Evolutionary conservation across 2,888 invertebrate species (phyloP), one percentile per base, ranked within the genome.

Genomic region (Eustalomyia histrio): DNA sequence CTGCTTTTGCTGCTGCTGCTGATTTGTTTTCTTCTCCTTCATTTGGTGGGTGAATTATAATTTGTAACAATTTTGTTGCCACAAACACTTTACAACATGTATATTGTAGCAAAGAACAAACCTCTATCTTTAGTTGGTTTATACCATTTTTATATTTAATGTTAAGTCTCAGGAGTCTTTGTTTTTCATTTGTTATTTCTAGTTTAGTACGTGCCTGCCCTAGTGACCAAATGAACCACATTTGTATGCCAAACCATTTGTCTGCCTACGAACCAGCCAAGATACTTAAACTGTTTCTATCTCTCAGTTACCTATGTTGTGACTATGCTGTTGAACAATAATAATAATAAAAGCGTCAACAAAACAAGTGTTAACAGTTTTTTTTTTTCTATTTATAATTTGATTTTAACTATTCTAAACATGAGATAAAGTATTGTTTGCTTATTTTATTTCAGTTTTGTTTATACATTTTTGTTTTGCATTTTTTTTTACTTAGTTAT

Each of bases 181-280:
- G 9, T 6, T 65, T 18, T 43, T 55, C 63, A 58, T 64, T 60
- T 78, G 50, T 50, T 17, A 24, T 76, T 81, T 78, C 81, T 81
- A 75, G 81, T 80, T 76, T 80, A 80, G 80, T 81, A 81, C 81
- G 81, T 81, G 81, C 81, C 81, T 85, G 83, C 79, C 83, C 85
- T 81, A 85, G 83, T 85, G 84, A 85, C 85, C 85, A 85, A 82
- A 82, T 85, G 85, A 85, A 85, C 85, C 83, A 85, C 75, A 83
- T 84, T 84, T 79, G 75, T 80, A 81, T 81, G 78, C 81, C 78
- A 81, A 76, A 81, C 65, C 78, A 81, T 71, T 78, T 81, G 78
- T 61, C 78, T 81, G 81, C 78, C 81, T 81, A 79, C 81, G 57
- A 75, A 55, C 17, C 53, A 63, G 69, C 43, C 73, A 53, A 39